Evolutionary conservation across 2,888 invertebrate species (phyloP), one percentile per base, ranked within the genome.

Genomic region (Uropetala carovei): DNA sequence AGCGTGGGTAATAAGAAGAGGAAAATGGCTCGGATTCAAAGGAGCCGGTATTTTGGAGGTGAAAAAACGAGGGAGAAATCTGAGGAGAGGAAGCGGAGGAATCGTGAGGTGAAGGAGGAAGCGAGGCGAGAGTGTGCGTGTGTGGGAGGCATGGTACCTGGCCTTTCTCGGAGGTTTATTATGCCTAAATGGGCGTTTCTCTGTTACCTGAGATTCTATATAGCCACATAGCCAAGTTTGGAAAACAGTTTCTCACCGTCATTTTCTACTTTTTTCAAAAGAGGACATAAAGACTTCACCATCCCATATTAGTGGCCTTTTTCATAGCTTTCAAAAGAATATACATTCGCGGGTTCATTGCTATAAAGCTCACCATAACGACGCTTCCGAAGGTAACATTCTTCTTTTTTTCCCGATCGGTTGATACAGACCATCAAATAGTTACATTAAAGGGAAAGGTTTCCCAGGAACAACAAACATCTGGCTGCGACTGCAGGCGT

Each of bases 81-180:
- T 4, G 59, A 60, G 60, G 58, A 86, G 60, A 86, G 16, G 59
- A 60, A 58, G 86, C 27, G 86, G 57, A 86, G n/a, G 16, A 86
- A 86, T 60, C 30, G 86, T 60, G 86, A 59, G 57, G n/a, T 22
- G 43, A 16, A 86, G 22, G 86, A 18, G 60, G 59, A 27, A 64
- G 86, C 27, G 27, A 27, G 56, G 14, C 22, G n/a, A 22, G 13
- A 59, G 43, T 11, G 82, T 43, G n/a, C n/a, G 43, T 43, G 5
- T 57, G 83, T 83, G 56, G 83, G 83, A 83, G 56, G 83, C 7
- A 83, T 56, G 86, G 22, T 27, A 86, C 58, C 58, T 59, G 59
- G 16, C 60, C 58, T 30, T 59, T 86, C 60, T 60, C 60, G 60
- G 86, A 86, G 27, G 18, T 82, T 86, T 86, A 86, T 86, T 57